Conservation (phyloP, 2,888 invertebrate species). For the Habroteleia sp. region DNA sequence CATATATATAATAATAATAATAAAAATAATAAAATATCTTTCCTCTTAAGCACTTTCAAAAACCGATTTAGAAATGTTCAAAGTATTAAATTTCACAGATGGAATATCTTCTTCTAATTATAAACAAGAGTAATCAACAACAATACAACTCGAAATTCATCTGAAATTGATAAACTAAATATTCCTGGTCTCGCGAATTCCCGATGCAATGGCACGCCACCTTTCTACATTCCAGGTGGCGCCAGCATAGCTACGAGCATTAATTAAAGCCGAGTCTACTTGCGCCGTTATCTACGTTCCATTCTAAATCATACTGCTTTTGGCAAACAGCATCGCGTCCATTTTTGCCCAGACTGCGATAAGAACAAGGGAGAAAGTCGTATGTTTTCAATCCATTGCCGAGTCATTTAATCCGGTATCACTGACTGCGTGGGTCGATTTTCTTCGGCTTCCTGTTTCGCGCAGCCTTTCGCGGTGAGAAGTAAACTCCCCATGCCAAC, state of each 20-base stretch:
- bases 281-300: not conserved
- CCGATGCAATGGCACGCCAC: too few relatives aligned
- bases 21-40: too few relatives aligned
- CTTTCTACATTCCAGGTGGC: constrained; percentile 34
- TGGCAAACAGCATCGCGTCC: constrained; percentile 5
- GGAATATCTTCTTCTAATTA: too few relatives aligned
- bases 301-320: constrained; percentile 26
- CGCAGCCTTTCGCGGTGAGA: constrained; percentile 59
- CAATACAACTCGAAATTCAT: too few relatives aligned
- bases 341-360: constrained; percentile 22
- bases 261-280: constrained; percentile 17
- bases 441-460: constrained; percentile 59
- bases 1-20: too few relatives aligned
- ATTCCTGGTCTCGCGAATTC: too few relatives aligned
- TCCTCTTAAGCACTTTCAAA: too few relatives aligned
- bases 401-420: constrained; percentile 46
- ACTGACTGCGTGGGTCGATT: constrained; percentile 56
- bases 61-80: too few relatives aligned
- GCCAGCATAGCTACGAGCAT: constrained; percentile 7
- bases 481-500: constrained; percentile 41
- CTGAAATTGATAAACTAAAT: too few relatives aligned
- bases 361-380: constrained; percentile 62
- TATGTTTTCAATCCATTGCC: constrained; percentile 19
- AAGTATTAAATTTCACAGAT: too few relatives aligned
- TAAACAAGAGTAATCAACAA: too few relatives aligned